These are phyloP conservation scores for Pseudolaguvia tuberculata DNA, from an alignment of 2,113 vertebrate species.

Conservation along the genomic window DNA sequence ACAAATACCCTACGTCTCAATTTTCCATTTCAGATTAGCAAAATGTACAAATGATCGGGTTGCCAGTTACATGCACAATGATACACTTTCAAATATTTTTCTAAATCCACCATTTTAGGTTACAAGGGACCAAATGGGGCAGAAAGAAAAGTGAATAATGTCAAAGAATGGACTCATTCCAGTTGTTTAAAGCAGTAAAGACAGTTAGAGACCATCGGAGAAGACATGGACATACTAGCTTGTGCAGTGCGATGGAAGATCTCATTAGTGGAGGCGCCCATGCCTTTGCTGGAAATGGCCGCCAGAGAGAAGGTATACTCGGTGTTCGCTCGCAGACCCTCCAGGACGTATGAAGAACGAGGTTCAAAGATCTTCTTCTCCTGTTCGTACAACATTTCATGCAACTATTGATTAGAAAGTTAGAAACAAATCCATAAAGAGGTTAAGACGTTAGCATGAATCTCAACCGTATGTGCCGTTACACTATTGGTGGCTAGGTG, in stretches of 20 bases:
- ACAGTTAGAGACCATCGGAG: slow-evolving; percentile 6
- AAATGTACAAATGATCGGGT: not conserved
- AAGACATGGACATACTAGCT: slow-evolving; percentile 84
- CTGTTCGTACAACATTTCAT: slow-evolving; percentile 61
- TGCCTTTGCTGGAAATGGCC: slow-evolving; percentile 87
- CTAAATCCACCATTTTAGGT: not conserved
- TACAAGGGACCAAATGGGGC: slow-evolving; percentile 1
- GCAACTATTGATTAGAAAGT: not conserved
- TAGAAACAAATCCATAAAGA: not conserved
- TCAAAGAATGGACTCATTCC: not conserved
- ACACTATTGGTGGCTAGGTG: not conserved
- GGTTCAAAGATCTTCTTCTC: slow-evolving; percentile 85
- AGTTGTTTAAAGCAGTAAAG: slow-evolving; percentile 2
- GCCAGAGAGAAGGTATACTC: slow-evolving; percentile 95
- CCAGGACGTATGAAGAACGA: slow-evolving; percentile 77
- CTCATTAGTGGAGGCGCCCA: slow-evolving; percentile 90
- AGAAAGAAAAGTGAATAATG: slow-evolving; percentile 32
- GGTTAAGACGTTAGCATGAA: not conserved
- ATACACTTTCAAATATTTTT: not conserved
- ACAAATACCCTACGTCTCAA: not conserved
- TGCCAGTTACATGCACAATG: not conserved
- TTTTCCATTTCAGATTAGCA: slow-evolving; percentile 3
- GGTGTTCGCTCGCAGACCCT: slow-evolving; percentile 90
- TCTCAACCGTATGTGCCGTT: not conserved
- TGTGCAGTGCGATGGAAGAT: slow-evolving; percentile 90